Evolutionary conservation across 2,888 invertebrate species (phyloP), one percentile per base, ranked within the genome.

Genomic region (Dicycla oo): DNA sequence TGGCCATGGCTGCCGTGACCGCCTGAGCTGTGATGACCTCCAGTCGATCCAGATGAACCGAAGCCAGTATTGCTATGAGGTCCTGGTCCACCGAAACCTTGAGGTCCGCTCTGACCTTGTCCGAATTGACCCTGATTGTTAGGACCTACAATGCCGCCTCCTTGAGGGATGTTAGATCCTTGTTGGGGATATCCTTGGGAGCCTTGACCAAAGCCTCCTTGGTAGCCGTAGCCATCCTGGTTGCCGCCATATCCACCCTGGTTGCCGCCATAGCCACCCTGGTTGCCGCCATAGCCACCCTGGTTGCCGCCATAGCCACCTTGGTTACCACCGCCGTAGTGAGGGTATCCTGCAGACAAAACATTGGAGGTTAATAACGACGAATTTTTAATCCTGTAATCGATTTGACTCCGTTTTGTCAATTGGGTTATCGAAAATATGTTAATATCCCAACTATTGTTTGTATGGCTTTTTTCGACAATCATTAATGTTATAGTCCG

Each of bases 161-260:
- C 78, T 64, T 67, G 81, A 47, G 84, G 75, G 23, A 82, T 78
- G 30, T 76, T 78, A 4, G 82, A 65, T 26, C 78, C 64, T n/a
- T 57, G 45, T 47, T 63, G 66, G 3, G 80, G 83, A 18, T 58
- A 73, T 3, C 79, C 83, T 67, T 83, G 74, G 15, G 51, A n/a
- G 11, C 80, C 80, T 30, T 78, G 82, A 6, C 78, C 80, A 23
- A 65, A 81, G 7, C 70, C 69, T 1, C 54, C 58, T 26, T 77
- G 73, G 2, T 49, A n/a, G n/a, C 72, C 7, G 26, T 23, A 53
- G 34, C 45, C 20, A 13, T 23, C 61, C 30, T 69, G 76, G 34
- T 64, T 64, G 23, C 54, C 40, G 78, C 81, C 65, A 23, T 57
- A 64, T 18, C 77, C 78, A 20, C 77, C 61, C 6, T 69, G 64